Evolutionary conservation across 2,888 invertebrate genomes (phyloP).

Genomic region (Troides aeacus): DNA sequence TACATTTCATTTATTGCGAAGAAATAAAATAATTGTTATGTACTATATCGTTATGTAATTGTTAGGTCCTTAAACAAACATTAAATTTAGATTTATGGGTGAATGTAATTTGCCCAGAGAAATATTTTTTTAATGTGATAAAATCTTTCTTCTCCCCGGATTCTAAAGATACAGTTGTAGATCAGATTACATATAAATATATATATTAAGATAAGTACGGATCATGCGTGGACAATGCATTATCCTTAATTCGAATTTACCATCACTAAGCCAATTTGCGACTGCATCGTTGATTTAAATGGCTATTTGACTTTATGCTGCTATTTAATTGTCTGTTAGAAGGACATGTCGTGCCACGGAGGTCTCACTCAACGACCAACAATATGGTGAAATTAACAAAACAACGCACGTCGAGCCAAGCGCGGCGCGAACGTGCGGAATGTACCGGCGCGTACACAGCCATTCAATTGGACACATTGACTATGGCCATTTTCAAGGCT

Average conservation of each 20-base stretch:
- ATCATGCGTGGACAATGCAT: no score
- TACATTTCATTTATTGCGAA: neutral
- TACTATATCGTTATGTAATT: no score
- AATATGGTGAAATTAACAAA: conserved; percentile 40
- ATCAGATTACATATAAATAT: no score
- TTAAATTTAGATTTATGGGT: no score
- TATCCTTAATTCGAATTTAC: no score
- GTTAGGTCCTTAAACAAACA: no score
- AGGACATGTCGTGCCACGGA: conserved; percentile 9
- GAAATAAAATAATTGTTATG: no score
- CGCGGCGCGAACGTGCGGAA: conserved; percentile 33
- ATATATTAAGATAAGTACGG: no score
- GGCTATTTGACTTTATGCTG: neutral
- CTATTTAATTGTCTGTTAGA: conserved; percentile 14
- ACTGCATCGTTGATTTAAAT: neutral
- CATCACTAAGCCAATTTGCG: no score
- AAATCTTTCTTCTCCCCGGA: neutral
- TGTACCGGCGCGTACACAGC: conserved; percentile 36
- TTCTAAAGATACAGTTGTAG: neutral
- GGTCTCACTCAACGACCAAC: conserved; percentile 35
- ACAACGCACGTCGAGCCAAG: conserved; percentile 40
- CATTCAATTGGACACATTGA: conserved; percentile 26
- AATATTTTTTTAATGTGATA: neutral
- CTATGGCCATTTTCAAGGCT: conserved; percentile 32
- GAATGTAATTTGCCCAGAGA: neutral